Conservation (phyloP, 2,888 invertebrate species). For the Gastracanthus pulcherrimus region DNA sequence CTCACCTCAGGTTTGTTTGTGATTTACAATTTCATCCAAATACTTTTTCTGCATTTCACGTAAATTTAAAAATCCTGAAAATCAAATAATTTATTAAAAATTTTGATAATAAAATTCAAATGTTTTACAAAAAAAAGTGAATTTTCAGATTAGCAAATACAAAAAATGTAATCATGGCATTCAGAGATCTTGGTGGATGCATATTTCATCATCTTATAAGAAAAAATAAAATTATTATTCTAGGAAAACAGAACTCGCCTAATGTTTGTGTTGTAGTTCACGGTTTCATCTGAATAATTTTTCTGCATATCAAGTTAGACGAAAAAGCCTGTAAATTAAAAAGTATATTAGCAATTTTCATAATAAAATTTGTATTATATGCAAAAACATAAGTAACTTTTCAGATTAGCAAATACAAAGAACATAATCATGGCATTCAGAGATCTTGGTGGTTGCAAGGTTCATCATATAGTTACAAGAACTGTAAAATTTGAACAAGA, state of each 20-base stretch:
- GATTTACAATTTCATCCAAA: too few relatives aligned
- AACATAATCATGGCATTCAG: constrained; percentile 48
- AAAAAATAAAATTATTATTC: background rate
- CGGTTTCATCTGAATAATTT: background rate
- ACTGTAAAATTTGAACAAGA: background rate
- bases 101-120: too few relatives aligned
- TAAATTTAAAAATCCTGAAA: too few relatives aligned
- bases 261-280: background rate
- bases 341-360: background rate
- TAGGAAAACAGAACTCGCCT: background rate
- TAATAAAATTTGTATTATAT: background rate
- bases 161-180: constrained; percentile 45
- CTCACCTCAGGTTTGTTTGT: background rate
- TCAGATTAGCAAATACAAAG: constrained; percentile 48
- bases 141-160: constrained; percentile 57
- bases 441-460: constrained; percentile 48
- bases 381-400: background rate
- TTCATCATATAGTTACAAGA: constrained; percentile 38
- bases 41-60: too few relatives aligned
- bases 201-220: constrained; percentile 43
- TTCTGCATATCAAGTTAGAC: background rate
- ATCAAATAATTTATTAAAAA: background rate
- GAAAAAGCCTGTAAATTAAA: background rate
- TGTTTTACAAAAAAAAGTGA: too few relatives aligned
- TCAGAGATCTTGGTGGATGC: constrained; percentile 56